phyloP scores from a whole-genome alignment of 2,113 vertebrate genomes.

The Rynchops niger region DNA sequence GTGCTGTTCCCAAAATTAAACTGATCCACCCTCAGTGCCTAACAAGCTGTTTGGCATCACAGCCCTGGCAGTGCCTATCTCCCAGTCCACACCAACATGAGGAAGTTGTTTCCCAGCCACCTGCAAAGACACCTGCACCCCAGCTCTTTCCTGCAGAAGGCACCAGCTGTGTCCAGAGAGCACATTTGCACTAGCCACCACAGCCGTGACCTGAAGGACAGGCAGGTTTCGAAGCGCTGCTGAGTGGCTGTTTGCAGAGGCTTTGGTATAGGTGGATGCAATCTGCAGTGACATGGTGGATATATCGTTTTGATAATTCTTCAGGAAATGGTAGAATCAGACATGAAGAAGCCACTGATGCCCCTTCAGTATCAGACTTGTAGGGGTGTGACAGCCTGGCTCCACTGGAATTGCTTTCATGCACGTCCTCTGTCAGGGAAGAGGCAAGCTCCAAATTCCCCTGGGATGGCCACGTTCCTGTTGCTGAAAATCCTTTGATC shows the following conservation, averaged over 20 bases:
- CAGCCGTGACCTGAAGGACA: background rate
- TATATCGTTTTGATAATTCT: background rate
- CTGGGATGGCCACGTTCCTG: background rate
- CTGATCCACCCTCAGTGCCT: background rate
- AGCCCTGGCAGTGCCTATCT: background rate
- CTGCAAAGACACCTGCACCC: background rate
- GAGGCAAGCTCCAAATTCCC: background rate
- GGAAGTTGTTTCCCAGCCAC: background rate
- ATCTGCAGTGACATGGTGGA: background rate
- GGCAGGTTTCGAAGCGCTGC: background rate
- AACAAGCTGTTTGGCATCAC: background rate
- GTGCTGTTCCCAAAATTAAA: background rate
- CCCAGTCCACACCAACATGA: accelerated
- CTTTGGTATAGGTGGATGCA: background rate
- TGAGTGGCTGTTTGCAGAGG: background rate
- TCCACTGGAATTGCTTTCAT: background rate
- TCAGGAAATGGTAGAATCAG: background rate
- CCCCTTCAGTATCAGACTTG: background rate
- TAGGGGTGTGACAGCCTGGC: background rate
- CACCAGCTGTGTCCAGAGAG: background rate
- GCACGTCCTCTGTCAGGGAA: background rate
- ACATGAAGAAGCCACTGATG: background rate
- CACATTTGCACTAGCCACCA: background rate
- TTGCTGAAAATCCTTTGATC: background rate
- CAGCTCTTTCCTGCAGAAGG: background rate